phyloP scores from a whole-genome alignment of 1,140 invertebrate genomes.

The Atta cephalotes region DNA sequence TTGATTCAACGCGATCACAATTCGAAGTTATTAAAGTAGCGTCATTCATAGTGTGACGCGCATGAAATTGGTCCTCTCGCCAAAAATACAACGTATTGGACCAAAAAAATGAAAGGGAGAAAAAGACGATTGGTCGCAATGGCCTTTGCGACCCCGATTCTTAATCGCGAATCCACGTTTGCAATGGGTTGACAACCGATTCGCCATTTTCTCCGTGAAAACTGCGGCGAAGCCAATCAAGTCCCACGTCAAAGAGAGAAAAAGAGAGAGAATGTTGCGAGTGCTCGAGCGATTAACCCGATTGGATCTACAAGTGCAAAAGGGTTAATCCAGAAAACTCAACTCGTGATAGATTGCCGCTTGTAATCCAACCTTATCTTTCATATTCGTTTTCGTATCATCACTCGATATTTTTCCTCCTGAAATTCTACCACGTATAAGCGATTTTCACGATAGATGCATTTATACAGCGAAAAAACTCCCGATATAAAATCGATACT shows the following conservation, averaged over 20 bases:
- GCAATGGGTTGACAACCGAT: constrained; percentile 49
- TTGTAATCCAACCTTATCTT: constrained; percentile 52
- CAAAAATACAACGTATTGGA: constrained; percentile 6
- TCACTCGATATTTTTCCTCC: constrained; percentile 3
- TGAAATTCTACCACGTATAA: constrained; percentile 27
- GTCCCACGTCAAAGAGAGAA: neutral
- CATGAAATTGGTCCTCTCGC: constrained; percentile 37
- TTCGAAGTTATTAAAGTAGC: constrained; percentile 40
- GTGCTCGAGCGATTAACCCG: constrained; percentile 6
- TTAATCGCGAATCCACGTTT: constrained; percentile 46
- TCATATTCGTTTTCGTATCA: constrained; percentile 50
- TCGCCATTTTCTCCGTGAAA: constrained; percentile 41
- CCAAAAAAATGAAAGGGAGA: neutral
- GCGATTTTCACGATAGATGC: constrained; percentile 22
- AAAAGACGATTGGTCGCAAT: neutral
- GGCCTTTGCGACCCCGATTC: constrained; percentile 36
- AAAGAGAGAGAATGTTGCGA: neutral
- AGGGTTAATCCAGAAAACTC: constrained; percentile 43
- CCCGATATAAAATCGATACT: constrained; percentile 10
- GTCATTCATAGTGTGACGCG: constrained; percentile 41
- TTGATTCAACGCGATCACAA: constrained; percentile 41
- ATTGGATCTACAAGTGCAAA: constrained; percentile 2
- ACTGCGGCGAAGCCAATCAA: constrained; percentile 47
- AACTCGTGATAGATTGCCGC: constrained; percentile 37
- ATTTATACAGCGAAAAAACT: neutral